phyloP scores from a whole-genome alignment of 2,113 vertebrate species.

The Corapipo altera region DNA sequence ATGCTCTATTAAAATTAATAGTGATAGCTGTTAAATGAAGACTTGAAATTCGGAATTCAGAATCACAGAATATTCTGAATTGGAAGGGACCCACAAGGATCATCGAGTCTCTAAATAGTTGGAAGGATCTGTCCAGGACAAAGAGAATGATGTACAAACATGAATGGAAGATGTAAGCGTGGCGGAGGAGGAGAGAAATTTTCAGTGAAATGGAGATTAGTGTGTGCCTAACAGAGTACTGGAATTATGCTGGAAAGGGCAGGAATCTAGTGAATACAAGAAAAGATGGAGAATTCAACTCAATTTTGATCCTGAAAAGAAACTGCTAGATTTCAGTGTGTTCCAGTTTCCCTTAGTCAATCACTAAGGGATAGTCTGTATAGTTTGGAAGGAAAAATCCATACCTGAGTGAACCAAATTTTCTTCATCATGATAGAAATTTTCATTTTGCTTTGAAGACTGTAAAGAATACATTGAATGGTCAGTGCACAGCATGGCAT shows the following conservation, averaged over 20 bases:
- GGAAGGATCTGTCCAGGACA: background rate
- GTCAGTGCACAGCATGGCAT: background rate
- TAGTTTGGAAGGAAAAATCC: background rate
- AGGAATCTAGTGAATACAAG: background rate
- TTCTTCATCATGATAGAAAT: background rate
- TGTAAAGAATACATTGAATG: background rate
- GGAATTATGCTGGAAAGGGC: background rate
- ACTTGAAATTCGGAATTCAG: background rate
- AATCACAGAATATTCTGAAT: background rate
- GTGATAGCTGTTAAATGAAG: background rate
- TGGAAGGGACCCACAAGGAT: background rate
- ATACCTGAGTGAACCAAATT: background rate
- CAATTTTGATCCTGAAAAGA: background rate
- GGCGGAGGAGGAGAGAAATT: background rate
- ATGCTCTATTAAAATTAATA: background rate
- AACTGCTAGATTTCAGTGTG: background rate
- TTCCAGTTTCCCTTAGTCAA: background rate
- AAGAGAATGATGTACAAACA: background rate
- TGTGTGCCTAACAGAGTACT: background rate
- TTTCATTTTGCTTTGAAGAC: background rate
- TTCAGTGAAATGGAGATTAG: background rate
- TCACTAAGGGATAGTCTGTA: background rate
- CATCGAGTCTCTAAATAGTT: background rate
- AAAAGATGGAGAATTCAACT: background rate
- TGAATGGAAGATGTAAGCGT: background rate